These are phyloP conservation scores for Theristicus caerulescens DNA, from an alignment of 2,113 vertebrate genomes.

Conservation along the genomic window DNA sequence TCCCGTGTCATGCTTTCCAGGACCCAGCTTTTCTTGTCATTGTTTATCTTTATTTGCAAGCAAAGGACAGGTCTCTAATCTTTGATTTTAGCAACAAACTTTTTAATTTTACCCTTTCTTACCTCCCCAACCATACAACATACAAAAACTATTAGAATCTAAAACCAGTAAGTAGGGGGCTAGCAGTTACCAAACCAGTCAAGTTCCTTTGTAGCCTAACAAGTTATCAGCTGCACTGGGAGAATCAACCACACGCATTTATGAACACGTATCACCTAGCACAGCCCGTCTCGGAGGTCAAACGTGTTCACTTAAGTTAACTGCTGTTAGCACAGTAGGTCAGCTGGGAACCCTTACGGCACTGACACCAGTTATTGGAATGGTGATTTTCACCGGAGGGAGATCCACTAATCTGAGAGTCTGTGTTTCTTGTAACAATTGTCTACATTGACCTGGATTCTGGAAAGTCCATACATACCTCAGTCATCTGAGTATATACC, in stretches of 20 bases:
- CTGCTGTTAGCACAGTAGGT: background rate
- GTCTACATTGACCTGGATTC: background rate
- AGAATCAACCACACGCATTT: background rate
- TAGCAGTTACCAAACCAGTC: background rate
- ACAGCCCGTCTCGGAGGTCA: background rate
- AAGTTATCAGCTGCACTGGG: background rate
- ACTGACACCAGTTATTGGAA: background rate
- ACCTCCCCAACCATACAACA: background rate
- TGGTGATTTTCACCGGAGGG: background rate
- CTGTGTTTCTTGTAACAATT: background rate
- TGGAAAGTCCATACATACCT: background rate
- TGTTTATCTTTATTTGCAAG: background rate
- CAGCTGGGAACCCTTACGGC: background rate
- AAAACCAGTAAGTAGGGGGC: background rate
- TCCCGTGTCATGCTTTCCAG: background rate
- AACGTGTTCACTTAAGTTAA: background rate
- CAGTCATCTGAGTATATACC: background rate
- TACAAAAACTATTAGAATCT: background rate
- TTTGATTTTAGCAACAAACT: background rate
- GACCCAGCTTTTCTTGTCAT: background rate
- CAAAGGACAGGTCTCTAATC: background rate
- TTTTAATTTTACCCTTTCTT: background rate
- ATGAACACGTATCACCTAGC: background rate
- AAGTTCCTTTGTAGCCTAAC: background rate
- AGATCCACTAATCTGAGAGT: background rate